Evolutionary conservation across 2,797 vertebrate genomes (phyloP).

Genomic region (Tachyglossus aculeatus): DNA sequence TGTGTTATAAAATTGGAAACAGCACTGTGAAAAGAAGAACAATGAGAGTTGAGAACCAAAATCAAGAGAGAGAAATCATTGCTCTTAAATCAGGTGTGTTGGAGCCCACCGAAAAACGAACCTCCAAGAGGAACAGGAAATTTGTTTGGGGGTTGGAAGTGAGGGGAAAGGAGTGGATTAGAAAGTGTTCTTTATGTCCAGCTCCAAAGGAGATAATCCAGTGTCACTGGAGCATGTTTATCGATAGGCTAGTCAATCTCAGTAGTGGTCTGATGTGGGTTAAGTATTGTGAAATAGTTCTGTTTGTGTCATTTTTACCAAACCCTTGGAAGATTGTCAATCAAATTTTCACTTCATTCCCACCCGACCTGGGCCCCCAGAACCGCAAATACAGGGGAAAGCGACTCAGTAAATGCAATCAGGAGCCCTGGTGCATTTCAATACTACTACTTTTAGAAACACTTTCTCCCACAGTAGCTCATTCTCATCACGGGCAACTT

Average conservation of each 20-base stretch:
- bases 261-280: conserved; percentile 59
- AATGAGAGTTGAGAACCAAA: conserved; percentile 52
- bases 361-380: conserved; percentile 45
- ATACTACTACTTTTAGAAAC: conserved; percentile 27
- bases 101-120: conserved; percentile 43
- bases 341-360: conserved; percentile 45
- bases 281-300: conserved; percentile 55
- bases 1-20: conserved; percentile 34
- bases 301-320: conserved; percentile 61
- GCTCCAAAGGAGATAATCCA: conserved; percentile 44
- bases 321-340: conserved; percentile 51
- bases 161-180: conserved; percentile 58
- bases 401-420: background rate
- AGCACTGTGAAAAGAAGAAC: conserved; percentile 35
- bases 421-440: background rate
- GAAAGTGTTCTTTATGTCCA: conserved; percentile 52
- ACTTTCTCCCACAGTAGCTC: conserved; percentile 48
- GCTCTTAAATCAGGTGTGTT: conserved; percentile 58
- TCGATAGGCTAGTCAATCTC: conserved; percentile 63
- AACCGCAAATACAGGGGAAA: background rate
- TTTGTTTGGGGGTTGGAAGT: conserved; percentile 47
- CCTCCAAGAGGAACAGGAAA: conserved; percentile 21
- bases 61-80: conserved; percentile 58
- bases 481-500: conserved; percentile 51
- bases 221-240: conserved; percentile 57